Conservation (phyloP, 2,797 vertebrate genomes). For the Phalanger gymnotis region DNA sequence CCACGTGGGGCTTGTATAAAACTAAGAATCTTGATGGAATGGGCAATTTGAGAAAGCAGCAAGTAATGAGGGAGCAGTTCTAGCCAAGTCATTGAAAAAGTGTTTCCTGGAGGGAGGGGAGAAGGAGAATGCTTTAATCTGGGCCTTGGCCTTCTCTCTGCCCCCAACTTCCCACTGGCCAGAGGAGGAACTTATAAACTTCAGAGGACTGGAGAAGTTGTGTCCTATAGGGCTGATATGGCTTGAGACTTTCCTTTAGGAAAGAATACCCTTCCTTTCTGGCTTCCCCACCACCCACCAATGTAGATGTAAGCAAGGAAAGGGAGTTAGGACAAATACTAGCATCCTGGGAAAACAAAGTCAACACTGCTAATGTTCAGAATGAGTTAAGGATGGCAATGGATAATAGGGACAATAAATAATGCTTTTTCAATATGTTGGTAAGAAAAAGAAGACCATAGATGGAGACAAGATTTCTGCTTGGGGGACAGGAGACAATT, state of each 20-base stretch:
- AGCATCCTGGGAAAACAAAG: not conserved
- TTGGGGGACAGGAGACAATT: not conserved
- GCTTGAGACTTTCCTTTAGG: not conserved
- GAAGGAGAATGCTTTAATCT: not conserved
- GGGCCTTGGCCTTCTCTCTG: not conserved
- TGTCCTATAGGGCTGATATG: not conserved
- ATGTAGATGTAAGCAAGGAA: not conserved
- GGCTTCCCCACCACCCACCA: not conserved
- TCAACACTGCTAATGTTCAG: not conserved
- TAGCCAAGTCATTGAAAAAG: not conserved
- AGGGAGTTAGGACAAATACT: not conserved
- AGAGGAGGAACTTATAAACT: not conserved
- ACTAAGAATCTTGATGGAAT: not conserved
- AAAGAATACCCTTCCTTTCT: not conserved
- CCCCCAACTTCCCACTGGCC: not conserved
- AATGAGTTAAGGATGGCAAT: not conserved
- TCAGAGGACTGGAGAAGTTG: not conserved
- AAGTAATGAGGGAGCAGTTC: not conserved
- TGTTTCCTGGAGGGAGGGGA: not conserved
- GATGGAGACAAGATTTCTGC: not conserved
- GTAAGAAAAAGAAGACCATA: not conserved
- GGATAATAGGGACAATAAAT: not conserved
- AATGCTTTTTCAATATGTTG: not conserved
- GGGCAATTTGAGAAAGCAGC: not conserved
- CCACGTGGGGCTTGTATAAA: not conserved